Conservation (phyloP, 2,888 invertebrate genomes). For the Campoplex nolae region DNA sequence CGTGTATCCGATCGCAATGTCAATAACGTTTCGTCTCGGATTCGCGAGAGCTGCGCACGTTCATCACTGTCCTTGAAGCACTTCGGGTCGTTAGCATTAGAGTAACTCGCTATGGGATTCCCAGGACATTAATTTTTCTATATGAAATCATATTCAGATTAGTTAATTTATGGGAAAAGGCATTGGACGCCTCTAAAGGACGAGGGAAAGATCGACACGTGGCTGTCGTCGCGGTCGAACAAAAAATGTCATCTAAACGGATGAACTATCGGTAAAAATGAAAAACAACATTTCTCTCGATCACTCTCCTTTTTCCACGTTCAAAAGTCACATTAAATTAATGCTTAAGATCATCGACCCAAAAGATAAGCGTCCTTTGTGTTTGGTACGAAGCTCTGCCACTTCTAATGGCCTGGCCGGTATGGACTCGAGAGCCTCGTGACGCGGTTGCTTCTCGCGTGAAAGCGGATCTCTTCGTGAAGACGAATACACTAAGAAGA, state of each 20-base stretch:
- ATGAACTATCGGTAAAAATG: neutral
- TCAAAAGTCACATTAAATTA: neutral
- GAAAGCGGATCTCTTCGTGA: conserved; percentile 60
- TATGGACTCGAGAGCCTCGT: conserved; percentile 48
- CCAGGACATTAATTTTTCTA: neutral
- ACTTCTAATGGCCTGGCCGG: neutral
- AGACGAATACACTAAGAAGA: conserved; percentile 27
- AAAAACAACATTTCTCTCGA: neutral
- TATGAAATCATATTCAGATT: neutral
- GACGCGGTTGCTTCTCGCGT: conserved; percentile 12
- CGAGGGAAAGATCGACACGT: neutral
- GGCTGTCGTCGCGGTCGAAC: neutral
- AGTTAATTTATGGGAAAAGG: neutral
- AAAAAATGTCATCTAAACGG: neutral
- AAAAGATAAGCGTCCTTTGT: conserved; percentile 20
- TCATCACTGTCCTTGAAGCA: conserved; percentile 29
- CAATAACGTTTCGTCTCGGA: conserved; percentile 5
- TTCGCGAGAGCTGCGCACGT: neutral
- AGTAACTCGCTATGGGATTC: neutral
- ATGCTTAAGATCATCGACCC: conserved; percentile 37
- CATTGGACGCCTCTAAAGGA: neutral
- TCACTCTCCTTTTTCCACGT: neutral
- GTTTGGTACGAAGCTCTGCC: neutral
- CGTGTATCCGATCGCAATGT: conserved; percentile 12
- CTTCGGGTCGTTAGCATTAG: conserved; percentile 56